These are phyloP conservation scores for Astreopora myriophthalma DNA, from an alignment of 64 coral and sea anemone species.

Conservation along the genomic window DNA sequence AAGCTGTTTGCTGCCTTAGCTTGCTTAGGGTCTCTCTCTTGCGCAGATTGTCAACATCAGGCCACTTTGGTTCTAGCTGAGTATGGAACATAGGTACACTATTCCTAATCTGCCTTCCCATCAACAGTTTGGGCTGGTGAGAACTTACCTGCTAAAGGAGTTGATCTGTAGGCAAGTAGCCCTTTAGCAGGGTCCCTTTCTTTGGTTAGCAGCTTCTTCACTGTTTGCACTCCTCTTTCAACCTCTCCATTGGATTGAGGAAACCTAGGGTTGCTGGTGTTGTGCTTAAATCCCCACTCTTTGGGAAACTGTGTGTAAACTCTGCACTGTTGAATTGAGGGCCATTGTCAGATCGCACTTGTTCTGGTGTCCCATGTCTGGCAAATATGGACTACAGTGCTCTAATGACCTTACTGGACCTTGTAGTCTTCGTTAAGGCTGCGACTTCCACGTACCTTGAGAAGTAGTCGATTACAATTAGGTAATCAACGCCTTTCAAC, in stretches of 20 bases:
- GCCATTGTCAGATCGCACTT: not conserved
- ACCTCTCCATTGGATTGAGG: not conserved
- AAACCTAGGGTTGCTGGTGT: not conserved
- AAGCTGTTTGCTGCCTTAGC: no score
- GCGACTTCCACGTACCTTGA: constrained; percentile 14
- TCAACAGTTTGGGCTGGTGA: not conserved
- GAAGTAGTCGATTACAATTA: constrained; percentile 15
- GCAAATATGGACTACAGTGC: not conserved
- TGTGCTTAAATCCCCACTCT: not conserved
- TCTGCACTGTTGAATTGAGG: not conserved
- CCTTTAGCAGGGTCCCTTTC: not conserved
- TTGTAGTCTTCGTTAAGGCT: not conserved
- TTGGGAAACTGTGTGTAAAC: not conserved
- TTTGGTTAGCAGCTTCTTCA: not conserved
- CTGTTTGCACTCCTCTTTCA: not conserved
- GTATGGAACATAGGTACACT: no score
- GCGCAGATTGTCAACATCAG: no score
- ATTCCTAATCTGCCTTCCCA: not conserved
- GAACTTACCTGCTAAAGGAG: not conserved
- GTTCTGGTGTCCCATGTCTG: not conserved
- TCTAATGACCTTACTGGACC: not conserved
- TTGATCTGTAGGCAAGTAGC: not conserved
- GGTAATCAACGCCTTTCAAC: not conserved
- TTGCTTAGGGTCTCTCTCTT: no score
- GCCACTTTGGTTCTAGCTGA: no score